Conservation (phyloP, 30 jellyfish, hydroid and myxozoan species). For the Mastigias papua region DNA sequence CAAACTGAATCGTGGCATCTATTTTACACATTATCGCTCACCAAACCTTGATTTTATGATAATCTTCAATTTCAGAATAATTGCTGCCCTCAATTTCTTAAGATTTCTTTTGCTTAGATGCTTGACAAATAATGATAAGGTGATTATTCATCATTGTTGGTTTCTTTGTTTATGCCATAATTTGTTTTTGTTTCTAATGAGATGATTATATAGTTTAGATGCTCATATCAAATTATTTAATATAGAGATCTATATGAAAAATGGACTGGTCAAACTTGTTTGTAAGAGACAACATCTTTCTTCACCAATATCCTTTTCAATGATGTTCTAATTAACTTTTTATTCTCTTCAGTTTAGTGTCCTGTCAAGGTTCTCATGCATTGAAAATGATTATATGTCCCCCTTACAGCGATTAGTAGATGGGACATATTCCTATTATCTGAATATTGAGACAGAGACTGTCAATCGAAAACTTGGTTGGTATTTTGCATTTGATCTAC, state of each 20-base stretch:
- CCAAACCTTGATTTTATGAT: not conserved
- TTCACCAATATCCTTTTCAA: no score
- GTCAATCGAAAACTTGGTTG: not conserved
- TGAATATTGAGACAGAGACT: not conserved
- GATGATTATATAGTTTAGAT: no score
- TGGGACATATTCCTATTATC: not conserved
- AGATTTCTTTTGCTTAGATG: constrained; percentile 34
- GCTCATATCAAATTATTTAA: no score
- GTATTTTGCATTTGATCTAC: no score
- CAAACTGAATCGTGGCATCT: no score
- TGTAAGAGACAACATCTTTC: no score
- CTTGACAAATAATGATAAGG: not conserved
- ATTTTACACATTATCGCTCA: not conserved
- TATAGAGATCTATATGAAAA: no score
- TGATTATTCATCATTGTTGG: not conserved
- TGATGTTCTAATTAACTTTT: no score
- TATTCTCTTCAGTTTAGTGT: not conserved
- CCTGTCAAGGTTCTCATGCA: not conserved
- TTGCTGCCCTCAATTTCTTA: constrained; percentile 47
- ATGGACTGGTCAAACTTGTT: no score
- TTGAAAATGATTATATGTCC: not conserved
- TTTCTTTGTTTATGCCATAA: no score
- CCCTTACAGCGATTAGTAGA: constrained; percentile 1
- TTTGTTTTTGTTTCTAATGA: not conserved
- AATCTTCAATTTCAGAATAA: constrained; percentile 19